These are phyloP conservation scores for Clarias laeviceps DNA, from an alignment of 2,797 vertebrate genomes.

Conservation along the genomic window DNA sequence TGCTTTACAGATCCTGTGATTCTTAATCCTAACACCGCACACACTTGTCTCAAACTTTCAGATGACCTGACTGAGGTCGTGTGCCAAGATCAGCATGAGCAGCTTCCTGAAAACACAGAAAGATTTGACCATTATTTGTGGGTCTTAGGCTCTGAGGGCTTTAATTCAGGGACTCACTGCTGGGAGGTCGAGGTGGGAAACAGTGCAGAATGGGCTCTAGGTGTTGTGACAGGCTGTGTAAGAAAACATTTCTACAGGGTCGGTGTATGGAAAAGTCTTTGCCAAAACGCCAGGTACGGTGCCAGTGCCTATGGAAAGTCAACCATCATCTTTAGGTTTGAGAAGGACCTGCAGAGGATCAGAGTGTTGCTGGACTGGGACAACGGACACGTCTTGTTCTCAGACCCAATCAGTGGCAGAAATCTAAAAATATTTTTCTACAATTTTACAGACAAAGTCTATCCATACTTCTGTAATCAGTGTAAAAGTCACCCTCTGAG, in stretches of 20 bases:
- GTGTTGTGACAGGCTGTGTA: conserved; percentile 26
- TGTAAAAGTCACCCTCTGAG: conserved; percentile 16
- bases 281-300: background rate
- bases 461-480: conserved; percentile 37
- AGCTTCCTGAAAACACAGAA: conserved; percentile 42
- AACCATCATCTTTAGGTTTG: conserved; percentile 9
- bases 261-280: conserved; percentile 36
- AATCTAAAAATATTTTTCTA: conserved; percentile 34
- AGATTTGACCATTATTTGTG: conserved; percentile 25
- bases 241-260: background rate
- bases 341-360: conserved; percentile 4
- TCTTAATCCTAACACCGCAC: conserved; percentile 46
- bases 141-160: conserved; percentile 27
- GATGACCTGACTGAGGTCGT: conserved; percentile 39
- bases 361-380: conserved; percentile 44
- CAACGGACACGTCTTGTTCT: conserved; percentile 8
- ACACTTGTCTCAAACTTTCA: conserved; percentile 21
- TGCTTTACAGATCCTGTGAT: conserved; percentile 37
- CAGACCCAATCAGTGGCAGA: conserved; percentile 1
- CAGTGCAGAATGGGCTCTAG: conserved; percentile 17
- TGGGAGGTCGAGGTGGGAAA: conserved; percentile 30
- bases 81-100: conserved; percentile 16
- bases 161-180: conserved; percentile 10
- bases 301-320: conserved; percentile 13
- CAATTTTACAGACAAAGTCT: conserved; percentile 31